Evolutionary conservation across 2,888 invertebrate genomes (phyloP), one percentile per base, ranked within the genome.

Genomic region (Drosophila bunnanda): DNA sequence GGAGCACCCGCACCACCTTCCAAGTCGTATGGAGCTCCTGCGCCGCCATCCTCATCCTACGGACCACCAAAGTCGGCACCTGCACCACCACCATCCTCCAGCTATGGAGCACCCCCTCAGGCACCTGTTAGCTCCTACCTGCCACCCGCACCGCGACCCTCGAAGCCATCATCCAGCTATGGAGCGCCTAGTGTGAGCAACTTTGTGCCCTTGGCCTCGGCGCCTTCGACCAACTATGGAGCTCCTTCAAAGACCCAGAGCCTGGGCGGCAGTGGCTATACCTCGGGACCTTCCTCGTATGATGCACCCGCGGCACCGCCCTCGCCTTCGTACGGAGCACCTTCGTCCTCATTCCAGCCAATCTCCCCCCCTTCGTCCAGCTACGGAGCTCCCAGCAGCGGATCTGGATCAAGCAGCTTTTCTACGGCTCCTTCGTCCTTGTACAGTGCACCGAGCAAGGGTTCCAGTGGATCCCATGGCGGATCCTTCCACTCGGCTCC

Each of bases 201-300:
- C 64, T 89, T 86, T 50, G 65, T 79, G 9, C 82, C 88, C 7
- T 30, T 76, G 25, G 62, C 81, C 0, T 93, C 92, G 12, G 78
- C 83, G 0, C 80, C 84, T 1, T 92, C 94, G 67, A 93, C 93
- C 4, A 94, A 93, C 85, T 94, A 94, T 68, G 94, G 94, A 2
- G 93, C 93, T 1, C 94, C 94, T 9, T 93, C 94, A 4, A 89
- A 75, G 58, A 76, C 77, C 0, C 90, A 75, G 59, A 70, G 78
- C 2, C 71, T 84, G 32, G 77, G 87, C 30, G 77, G 77, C 76
- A 83, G 60, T 34, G 89, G 89, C 25, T 89, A 89, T 28, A 71
- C 87, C 2, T 89, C 84, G 6, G 89, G 88, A 28, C 93, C 93
- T 10, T 90, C 91, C 53, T 78, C 79, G 1, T 80, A 82, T 62